Conservation (phyloP, 2,888 invertebrate species). For the Biston betularia region DNA sequence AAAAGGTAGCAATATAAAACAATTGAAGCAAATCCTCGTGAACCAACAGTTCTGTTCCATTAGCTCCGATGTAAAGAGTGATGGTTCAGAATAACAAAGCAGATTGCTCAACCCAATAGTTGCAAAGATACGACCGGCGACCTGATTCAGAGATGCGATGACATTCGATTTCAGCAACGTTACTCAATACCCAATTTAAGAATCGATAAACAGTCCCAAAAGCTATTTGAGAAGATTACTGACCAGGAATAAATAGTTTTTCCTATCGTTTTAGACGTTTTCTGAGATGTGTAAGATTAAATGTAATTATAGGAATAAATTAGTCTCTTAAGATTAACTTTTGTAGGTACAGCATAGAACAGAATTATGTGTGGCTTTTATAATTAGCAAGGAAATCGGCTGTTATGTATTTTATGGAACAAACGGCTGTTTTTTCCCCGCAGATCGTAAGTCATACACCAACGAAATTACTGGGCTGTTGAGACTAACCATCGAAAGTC, state of each 20-base stretch:
- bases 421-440: too few species aligned
- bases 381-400: too few species aligned
- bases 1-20: neutral
- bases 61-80: constrained; percentile 29
- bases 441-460: too few species aligned
- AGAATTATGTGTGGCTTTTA: too few species aligned
- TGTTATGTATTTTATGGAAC: too few species aligned
- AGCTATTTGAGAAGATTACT: constrained; percentile 24
- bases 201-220: constrained; percentile 8
- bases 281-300: neutral
- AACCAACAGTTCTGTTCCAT: constrained; percentile 18
- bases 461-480: too few species aligned
- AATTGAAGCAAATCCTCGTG: neutral
- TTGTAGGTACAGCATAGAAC: too few species aligned
- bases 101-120: constrained; percentile 60
- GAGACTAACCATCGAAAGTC: too few species aligned
- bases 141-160: constrained; percentile 66
- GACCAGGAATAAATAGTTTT: neutral
- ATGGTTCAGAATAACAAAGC: constrained; percentile 66
- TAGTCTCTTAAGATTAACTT: too few species aligned
- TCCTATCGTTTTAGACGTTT: neutral
- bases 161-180: constrained; percentile 54
- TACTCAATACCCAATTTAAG: constrained; percentile 49
- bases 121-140: constrained; percentile 60
- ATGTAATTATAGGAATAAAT: too few species aligned